Base-by-base conservation (phyloP, 37 sponge, comb jelly and placozoan genomes). In the Cladorhizidae sp. region DNA sequence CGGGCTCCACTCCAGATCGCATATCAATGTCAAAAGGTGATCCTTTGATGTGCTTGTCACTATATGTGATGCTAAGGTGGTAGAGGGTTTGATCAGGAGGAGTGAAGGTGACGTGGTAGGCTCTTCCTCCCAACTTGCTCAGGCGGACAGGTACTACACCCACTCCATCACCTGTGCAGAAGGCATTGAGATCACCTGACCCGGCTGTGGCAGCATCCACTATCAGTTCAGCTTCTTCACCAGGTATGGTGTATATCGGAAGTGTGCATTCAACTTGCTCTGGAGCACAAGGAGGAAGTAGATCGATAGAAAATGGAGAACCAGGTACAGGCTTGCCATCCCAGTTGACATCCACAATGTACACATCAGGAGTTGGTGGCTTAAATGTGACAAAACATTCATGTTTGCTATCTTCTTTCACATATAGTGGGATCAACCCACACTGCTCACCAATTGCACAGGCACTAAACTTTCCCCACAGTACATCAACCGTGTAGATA, bases 151-250 rank as follows among this genome's bases (percentile, higher is more conserved):
- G 59, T 42, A 88, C 86, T 28, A 72, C 77, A 39, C 78, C 85
- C 42, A 1, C 23, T 32, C 40, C 56, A 1, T 31, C 64, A 52
- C 89, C 93, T 57, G 25, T 38, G 75, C 93, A 84, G 23, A 23
- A 31, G 25, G 83, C 89, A 9, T 74, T 88, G 40, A 88, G 62
- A 20, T 81, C 42, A 20, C 93, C 86, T 23, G 76, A 75, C 0
- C 93, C 93, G 21, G 93, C 93, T 39, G 81, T 41, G 37, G 38
- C 51, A 18, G 74, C 40, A 64, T 92, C 89, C 57, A 85, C 69
- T 0, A 65, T 38, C 29, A 75, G 64, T 20, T 65, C 52, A 0
- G 75, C 82, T 31, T 72, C 74, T 59, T 84, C 71, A 51, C 80
- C 82, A 7, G 80, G 65, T 6, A 54, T 68, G 15, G 62, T 23